Evolutionary conservation across 1,140 invertebrate genomes (phyloP), one percentile per base, ranked within the genome.

Genomic region (Nymphalis io): DNA sequence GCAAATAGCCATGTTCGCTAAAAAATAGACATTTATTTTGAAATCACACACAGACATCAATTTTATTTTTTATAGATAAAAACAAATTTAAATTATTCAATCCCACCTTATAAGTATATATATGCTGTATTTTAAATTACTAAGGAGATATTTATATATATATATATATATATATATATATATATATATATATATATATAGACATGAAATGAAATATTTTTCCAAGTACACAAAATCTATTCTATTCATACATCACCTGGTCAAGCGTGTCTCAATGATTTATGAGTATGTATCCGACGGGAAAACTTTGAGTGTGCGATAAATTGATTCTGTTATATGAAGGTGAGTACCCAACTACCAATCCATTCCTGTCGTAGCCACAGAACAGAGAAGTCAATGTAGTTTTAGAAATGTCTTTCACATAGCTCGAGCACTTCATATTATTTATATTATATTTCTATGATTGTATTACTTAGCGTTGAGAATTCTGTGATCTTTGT

Each of bases 191-290:
- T 18, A 62, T 38, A 63, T 38, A 18, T 46, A 62, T 18, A 48
- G 0, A 2, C 16, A 27, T 62, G 13, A 33, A 33, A 33, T 4
- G 5, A 33, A 33, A 33, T 33, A 5, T 33, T 8, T 33, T 33
- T 4, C 3, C 1, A 33, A 33, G 27, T 33, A 33, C 10, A 33
- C 10, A 33, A 33, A 33, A 33, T 8, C 27, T 8, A 20, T 51
- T 51, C 46, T 51, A 51, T 20, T 20, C 46, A 42, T 23, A 44
- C 33, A 46, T 66, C 55, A 33, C 55, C 38, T 42, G 53, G 55
- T 58, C 63, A 46, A 66, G 27, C 65, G 46, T 60, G 18, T 8
- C 33, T 68, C 40, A 57, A 60, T 80, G 78, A 80, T 80, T 80
- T 75, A 80, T 80, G 75, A 68, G 46, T 60, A 38, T 23, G 42